Base-by-base conservation (phyloP, 2,888 invertebrate genomes). In the Blera fallax region DNA sequence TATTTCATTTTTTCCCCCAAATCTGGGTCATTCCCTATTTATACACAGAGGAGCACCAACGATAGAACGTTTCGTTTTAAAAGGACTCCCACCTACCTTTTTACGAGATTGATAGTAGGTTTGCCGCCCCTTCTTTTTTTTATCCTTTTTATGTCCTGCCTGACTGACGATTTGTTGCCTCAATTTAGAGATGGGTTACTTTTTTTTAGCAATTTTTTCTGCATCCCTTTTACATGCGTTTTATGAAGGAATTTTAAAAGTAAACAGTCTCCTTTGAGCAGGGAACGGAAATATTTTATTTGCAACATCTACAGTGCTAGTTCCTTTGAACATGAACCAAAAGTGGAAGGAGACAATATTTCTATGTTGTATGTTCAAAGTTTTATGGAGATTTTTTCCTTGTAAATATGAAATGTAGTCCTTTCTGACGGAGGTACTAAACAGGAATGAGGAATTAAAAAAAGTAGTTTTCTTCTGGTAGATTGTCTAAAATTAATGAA, bases 1-100 rank as follows among this genome's bases (percentile, higher is more conserved):
- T 62, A 43, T 62, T 54, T 73, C 37, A 40, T 62, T 74, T 73
- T 43, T 10, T n/a, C n/a, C n/a, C n/a, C n/a, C 21, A 45, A 64
- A 74, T 73, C 45, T 74, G 45, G 74, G 74, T 54, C 64, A 74
- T 64, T 54, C 43, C 43, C 43, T 37, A 34, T 34, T 5, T 37
- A 40, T 27, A 52, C 32, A 54, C 40, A 27, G 11, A 21, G 6
- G 27, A 8, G 8, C n/a, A 45, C n/a, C 8, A 16, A 50, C 0
- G 14, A 3, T 24, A 11, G 8, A 11, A 37, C 6, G 3, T 0
- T 34, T 34, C 10, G 32, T 32, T 45, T 1, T 6, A 18, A n/a
- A 16, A 18, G 45, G 14, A 32, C 21, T 52, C 14, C 37, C 11
- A 52, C 52, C 14, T 67, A 6, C 16, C 8, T 37, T 73, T 50